phyloP scores from a whole-genome alignment of 2,113 vertebrate species.

The Mus pahari region DNA sequence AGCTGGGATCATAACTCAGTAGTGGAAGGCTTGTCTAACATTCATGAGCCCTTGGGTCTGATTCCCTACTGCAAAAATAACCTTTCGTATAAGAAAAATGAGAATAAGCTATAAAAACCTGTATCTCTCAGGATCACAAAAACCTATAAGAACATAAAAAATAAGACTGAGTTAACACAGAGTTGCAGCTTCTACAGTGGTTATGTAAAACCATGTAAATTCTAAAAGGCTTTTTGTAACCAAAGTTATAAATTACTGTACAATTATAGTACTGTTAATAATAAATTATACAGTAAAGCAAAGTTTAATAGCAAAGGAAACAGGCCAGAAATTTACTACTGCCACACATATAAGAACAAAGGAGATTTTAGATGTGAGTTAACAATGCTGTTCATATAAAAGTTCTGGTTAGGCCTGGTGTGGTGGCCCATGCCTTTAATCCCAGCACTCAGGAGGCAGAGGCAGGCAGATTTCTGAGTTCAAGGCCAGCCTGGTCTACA shows the following conservation, averaged over 20 bases:
- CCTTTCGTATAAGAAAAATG: background rate
- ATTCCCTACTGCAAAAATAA: background rate
- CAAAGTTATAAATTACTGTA: slow-evolving; percentile 23
- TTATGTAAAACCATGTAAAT: background rate
- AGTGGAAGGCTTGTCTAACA: background rate
- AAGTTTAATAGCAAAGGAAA: slow-evolving; percentile 26
- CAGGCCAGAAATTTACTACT: background rate
- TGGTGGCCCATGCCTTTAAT: no score
- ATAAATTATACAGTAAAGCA: background rate
- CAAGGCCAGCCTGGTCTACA: no score
- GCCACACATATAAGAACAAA: background rate
- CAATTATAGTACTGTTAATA: background rate
- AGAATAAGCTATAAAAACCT: background rate
- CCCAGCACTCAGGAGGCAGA: no score
- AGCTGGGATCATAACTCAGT: background rate
- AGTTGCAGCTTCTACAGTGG: background rate
- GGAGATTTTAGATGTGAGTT: background rate
- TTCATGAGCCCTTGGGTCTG: background rate
- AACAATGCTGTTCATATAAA: background rate
- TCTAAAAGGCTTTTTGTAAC: background rate
- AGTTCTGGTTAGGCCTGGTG: no score
- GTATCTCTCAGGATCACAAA: background rate
- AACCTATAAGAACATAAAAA: background rate
- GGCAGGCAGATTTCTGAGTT: no score
- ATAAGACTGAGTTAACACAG: background rate